Conservation (phyloP, 2,113 vertebrate species). For the Climacteris rufus region DNA sequence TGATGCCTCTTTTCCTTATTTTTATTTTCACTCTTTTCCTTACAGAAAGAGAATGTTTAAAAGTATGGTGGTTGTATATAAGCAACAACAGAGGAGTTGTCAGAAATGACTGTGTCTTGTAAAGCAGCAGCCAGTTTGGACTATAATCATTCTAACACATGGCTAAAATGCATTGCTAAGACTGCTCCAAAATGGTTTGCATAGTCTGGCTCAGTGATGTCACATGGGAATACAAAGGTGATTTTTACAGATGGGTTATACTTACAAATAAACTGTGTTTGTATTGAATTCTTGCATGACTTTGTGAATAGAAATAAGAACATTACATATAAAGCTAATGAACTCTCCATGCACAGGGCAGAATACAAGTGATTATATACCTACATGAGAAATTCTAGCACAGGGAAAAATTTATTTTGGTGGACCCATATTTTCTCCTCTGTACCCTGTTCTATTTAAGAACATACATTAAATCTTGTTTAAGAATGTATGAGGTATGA, state of each 20-base stretch:
- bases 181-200: not conserved
- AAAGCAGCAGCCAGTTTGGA: not conserved
- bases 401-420: not conserved
- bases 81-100: not conserved
- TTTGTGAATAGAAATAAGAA: not conserved
- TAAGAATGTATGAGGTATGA: slow-evolving; percentile 28
- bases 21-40: not conserved
- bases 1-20: not conserved
- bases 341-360: not conserved
- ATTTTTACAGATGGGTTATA: not conserved
- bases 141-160: not conserved
- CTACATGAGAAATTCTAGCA: not conserved
- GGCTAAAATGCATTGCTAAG: not conserved
- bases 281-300: not conserved
- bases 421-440: not conserved
- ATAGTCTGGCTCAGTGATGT: not conserved
- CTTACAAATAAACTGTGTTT: not conserved
- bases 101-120: not conserved
- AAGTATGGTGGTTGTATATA: not conserved
- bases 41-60: not conserved
- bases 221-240: not conserved
- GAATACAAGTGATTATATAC: not conserved
- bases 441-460: not conserved
- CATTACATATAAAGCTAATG: not conserved
- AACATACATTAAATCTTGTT: not conserved